Evolutionary conservation across 2,888 invertebrate species (phyloP).

Genomic region (Apodemia mormo): DNA sequence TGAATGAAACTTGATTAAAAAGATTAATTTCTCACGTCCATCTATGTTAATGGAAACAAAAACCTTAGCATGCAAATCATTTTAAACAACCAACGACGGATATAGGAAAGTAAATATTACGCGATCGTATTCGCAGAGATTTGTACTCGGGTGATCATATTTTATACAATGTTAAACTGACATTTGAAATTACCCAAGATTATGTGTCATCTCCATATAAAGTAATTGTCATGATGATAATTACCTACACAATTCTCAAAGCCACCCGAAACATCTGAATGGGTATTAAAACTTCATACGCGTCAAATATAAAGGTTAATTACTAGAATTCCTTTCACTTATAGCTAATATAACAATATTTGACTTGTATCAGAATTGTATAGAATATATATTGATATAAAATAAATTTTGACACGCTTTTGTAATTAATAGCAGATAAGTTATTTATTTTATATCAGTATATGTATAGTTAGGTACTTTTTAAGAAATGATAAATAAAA

Average conservation of each 20-base stretch:
- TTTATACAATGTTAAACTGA: background rate
- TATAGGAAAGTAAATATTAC: background rate
- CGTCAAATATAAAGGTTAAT: constrained; percentile 1
- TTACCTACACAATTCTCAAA: background rate
- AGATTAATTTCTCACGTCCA: background rate
- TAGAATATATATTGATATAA: background rate
- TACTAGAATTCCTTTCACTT: constrained; percentile 20
- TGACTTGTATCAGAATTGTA: background rate
- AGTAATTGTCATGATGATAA: constrained; percentile 13
- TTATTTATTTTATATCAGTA: no score
- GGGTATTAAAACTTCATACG: background rate
- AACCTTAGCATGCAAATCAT: background rate
- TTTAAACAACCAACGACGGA: background rate
- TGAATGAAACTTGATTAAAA: background rate
- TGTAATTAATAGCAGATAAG: no score
- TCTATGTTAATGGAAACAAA: background rate
- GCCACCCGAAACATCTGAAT: background rate
- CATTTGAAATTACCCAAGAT: background rate
- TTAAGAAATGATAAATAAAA: constrained; percentile 13
- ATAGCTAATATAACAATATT: constrained; percentile 4
- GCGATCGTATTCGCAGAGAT: background rate
- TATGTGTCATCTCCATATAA: constrained; percentile 8
- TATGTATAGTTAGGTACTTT: background rate
- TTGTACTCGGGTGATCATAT: background rate
- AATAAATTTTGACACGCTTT: background rate